Evolutionary conservation across 2,113 vertebrate genomes (phyloP), one percentile per base, ranked within the genome.

Genomic region (Notechis scutatus): DNA sequence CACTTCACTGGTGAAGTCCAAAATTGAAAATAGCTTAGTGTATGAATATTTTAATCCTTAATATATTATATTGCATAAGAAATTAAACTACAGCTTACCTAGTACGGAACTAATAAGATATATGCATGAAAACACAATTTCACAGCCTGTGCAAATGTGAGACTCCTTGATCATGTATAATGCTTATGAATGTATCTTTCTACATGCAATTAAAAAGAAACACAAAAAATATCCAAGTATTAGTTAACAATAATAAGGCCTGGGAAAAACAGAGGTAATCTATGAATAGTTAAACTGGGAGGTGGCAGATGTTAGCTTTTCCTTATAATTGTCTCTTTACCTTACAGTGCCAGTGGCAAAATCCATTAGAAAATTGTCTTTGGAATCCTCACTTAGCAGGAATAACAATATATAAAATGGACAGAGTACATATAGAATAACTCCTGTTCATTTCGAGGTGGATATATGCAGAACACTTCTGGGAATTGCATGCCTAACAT

Each of bases 101-200:
- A 89, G 26, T n/a, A n/a, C 93, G 81, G 90, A 95, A 95, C 64
- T 45, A 92, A 91, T 59, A 91, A 94, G 3, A 90, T 42, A 52
- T 1, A 64, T 34, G 85, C n/a, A 92, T 39, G 91, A 7, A 91
- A 88, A 88, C 91, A 42, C 91, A 0, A 14, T 90, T 96, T 89
- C 39, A 86, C 50, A 23, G 5, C 54, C 91, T 94, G 34, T 90
- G 9, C 85, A 95, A 87, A 92, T 90, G 47, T 50, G 92, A 92
- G 74, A 34, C 55, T 86, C 64, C 20, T 87, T 86, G 56, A 86
- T 59, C 7, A 56, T 86, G 81, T 26, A 42, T 0, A 0, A 24
- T 55, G 55, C 45, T 85, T 94, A 90, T 56, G 26, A 90, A 74
- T 89, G 85, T 26, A 47, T 26, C 11, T 45, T 52, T 87, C 5